Percentiles rank a stretch among this genome's conserved stretches.
Evolutionary conservation across 2,888 invertebrate genomes (phyloP).

Genomic region (Drosophila lacicola): DNA sequence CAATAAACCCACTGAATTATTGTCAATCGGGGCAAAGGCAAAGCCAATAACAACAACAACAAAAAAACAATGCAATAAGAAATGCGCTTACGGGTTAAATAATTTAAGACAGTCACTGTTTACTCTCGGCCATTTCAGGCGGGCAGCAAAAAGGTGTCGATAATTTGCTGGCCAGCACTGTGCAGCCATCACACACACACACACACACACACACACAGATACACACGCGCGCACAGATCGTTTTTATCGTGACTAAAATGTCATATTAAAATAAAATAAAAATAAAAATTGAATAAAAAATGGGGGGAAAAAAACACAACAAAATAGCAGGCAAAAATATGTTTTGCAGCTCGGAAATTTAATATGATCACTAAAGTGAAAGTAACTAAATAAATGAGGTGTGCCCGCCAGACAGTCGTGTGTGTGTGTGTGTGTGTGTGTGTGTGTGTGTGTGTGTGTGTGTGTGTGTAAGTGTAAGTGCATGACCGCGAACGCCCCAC

Average conservation of each 20-base stretch:
- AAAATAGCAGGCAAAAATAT: conserved; percentile 63
- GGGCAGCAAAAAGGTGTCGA: conserved; percentile 37
- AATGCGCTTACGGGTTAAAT: conserved; percentile 22
- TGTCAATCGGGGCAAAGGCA: conserved; percentile 60
- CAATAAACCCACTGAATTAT: conserved; percentile 67
- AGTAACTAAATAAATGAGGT: conserved; percentile 70
- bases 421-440: neutral
- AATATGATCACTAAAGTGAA: conserved; percentile 78
- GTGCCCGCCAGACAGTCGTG: conserved; percentile 44
- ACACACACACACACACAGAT: neutral
- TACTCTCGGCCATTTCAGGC: conserved; percentile 15
- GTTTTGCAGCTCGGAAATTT: conserved; percentile 79
- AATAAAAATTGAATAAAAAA: conserved; percentile 58
- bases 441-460: conserved; percentile 18
- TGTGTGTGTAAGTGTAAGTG: conserved; percentile 37
- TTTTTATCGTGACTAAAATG: conserved; percentile 66
- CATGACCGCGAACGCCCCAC: conserved; percentile 76
- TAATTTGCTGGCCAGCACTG: conserved; percentile 50
- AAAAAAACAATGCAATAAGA: conserved; percentile 22
- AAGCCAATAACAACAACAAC: conserved; percentile 13
- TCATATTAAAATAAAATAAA: conserved; percentile 70
- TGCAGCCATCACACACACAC: conserved; percentile 20
- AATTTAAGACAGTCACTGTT: conserved; percentile 54
- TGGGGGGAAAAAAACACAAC: conserved; percentile 30
- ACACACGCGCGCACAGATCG: neutral